These are phyloP conservation scores for Podotricha telesiphe DNA, from an alignment of 2,888 invertebrate species.

Conservation along the genomic window DNA sequence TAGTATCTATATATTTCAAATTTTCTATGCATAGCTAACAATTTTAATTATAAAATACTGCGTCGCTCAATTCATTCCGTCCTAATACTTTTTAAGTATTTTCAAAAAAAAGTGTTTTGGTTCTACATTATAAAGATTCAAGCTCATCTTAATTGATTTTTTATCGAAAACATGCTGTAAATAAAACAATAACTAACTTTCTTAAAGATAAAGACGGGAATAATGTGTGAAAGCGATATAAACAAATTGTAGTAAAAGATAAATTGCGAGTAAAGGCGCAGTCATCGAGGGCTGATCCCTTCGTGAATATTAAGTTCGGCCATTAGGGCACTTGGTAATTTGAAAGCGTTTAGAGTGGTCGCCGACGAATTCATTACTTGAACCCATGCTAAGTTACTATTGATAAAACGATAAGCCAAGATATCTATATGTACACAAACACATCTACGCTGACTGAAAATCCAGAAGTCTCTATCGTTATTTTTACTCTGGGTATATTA, in stretches of 20 bases:
- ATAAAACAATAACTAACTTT: not conserved
- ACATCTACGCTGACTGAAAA: no score
- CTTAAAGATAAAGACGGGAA: not conserved
- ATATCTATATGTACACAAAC: not conserved
- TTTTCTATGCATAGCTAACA: no score
- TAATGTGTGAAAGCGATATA: constrained; percentile 38
- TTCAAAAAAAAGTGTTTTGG: no score
- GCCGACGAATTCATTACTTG: constrained; percentile 67
- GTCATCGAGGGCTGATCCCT: constrained; percentile 56
- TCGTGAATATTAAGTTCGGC: constrained; percentile 74
- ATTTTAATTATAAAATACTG: no score
- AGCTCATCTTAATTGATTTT: no score
- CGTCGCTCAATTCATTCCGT: no score
- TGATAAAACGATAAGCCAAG: constrained; percentile 49
- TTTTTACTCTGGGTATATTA: no score
- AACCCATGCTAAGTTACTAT: constrained; percentile 54
- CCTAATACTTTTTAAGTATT: no score
- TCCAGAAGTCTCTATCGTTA: no score
- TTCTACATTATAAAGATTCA: no score
- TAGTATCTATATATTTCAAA: no score
- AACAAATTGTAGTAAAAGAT: constrained; percentile 52
- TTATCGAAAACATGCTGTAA: no score
- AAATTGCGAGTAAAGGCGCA: constrained; percentile 45
- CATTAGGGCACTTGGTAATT: constrained; percentile 69
- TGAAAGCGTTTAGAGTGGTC: constrained; percentile 68